These are phyloP conservation scores for Anoplopoma fimbria DNA, from an alignment of 2,113 vertebrate genomes.

Conservation along the genomic window DNA sequence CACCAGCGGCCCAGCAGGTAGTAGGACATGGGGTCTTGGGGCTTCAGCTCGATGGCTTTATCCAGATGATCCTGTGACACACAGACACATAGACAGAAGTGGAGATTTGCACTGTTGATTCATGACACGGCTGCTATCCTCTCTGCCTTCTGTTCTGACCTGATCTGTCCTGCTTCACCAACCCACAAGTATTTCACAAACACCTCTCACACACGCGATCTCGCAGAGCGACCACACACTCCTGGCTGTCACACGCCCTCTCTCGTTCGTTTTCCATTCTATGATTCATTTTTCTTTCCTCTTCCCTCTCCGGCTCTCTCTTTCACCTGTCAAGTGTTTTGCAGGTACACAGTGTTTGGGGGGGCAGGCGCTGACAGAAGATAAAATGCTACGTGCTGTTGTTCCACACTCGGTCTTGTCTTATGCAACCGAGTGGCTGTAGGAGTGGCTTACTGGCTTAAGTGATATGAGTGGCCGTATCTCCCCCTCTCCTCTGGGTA, in stretches of 20 bases:
- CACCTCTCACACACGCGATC: conserved; percentile 69
- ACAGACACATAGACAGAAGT: conserved; percentile 31
- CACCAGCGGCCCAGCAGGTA: conserved; percentile 97
- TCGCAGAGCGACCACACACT: conserved; percentile 28
- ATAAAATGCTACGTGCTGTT: conserved; percentile 70
- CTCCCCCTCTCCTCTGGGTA: background rate
- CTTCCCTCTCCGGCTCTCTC: conserved; percentile 13
- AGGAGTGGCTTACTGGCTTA: conserved; percentile 42
- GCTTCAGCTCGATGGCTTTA: conserved; percentile 93
- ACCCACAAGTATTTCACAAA: conserved; percentile 78
- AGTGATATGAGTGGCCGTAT: background rate
- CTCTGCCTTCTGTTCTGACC: conserved; percentile 68
- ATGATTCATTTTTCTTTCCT: conserved; percentile 8
- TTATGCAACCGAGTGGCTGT: conserved; percentile 65
- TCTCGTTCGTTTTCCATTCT: conserved; percentile 42
- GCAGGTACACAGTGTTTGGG: conserved; percentile 56
- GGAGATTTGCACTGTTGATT: conserved; percentile 68
- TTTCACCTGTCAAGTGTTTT: conserved; percentile 70
- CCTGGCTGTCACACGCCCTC: conserved; percentile 42
- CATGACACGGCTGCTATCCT: conserved; percentile 59
- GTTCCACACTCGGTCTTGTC: conserved; percentile 50
- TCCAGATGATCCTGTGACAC: conserved; percentile 92
- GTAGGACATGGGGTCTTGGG: conserved; percentile 92
- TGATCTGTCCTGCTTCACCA: conserved; percentile 77
- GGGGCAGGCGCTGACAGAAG: conserved; percentile 71